Evolutionary conservation across 2,888 invertebrate genomes (phyloP).

Genomic region (Arge pagana): DNA sequence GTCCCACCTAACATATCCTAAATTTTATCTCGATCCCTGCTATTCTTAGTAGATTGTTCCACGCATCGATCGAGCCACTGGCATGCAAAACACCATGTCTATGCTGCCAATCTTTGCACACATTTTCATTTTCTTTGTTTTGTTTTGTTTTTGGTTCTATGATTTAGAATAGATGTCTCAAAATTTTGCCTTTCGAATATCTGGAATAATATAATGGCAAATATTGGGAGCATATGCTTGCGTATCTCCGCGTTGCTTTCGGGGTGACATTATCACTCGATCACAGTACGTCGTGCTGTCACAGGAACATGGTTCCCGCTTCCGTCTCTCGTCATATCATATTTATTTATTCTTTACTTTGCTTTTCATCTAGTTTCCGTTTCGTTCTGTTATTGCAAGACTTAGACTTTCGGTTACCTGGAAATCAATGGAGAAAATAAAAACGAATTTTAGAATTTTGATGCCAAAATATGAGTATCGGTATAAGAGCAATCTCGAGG

Average conservation of each 20-base stretch:
- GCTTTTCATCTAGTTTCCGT: conserved; percentile 24
- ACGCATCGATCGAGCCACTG: background rate
- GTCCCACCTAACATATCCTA: conserved; percentile 15
- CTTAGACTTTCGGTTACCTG: conserved; percentile 53
- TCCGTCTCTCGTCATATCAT: too few species aligned
- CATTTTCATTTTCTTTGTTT: background rate
- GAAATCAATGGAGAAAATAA: conserved; percentile 46
- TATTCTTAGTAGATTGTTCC: background rate
- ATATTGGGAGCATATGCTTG: conserved; percentile 5
- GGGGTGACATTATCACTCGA: too few species aligned
- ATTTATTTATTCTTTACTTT: conserved; percentile 6
- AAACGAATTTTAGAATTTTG: conserved; percentile 21
- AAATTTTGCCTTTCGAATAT: too few species aligned
- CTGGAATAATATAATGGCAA: background rate
- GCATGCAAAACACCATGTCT: background rate
- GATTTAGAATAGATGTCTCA: too few species aligned
- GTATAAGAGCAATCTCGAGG: too few species aligned
- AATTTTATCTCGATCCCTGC: background rate
- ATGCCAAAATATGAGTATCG: too few species aligned
- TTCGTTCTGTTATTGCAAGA: conserved; percentile 32
- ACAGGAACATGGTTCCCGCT: conserved; percentile 42
- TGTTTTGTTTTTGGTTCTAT: too few species aligned
- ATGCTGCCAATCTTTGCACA: conserved; percentile 4
- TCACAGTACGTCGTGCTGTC: conserved; percentile 40
- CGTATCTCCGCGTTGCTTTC: too few species aligned